Conservation (phyloP, 2,888 invertebrate species). For the Zhuqinia jingwanae region DNA sequence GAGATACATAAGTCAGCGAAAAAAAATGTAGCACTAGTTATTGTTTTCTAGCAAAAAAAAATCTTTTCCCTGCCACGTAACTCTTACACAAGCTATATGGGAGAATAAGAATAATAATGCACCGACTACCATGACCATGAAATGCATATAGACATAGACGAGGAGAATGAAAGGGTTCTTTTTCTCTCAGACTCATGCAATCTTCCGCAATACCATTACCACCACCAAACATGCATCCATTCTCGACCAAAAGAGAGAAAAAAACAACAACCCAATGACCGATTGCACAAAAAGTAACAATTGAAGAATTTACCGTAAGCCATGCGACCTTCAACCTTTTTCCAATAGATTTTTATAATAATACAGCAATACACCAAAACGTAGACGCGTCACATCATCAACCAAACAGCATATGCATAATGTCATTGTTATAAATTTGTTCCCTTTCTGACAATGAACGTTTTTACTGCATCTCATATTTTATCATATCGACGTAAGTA, state of each 20-base stretch:
- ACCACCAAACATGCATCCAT: too few species aligned
- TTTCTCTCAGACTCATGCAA: constrained; percentile 22
- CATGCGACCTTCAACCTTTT: constrained; percentile 47
- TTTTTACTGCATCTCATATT: constrained; percentile 52
- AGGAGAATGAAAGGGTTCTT: constrained; percentile 14
- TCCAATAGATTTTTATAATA: constrained; percentile 44
- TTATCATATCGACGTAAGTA: constrained; percentile 42
- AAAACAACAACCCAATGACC: constrained; percentile 39
- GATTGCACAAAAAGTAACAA: constrained; percentile 41
- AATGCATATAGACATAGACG: background rate
- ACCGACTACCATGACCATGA: constrained; percentile 42
- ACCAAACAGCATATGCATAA: constrained; percentile 27
- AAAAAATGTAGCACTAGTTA: constrained; percentile 22
- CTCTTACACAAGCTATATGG: constrained; percentile 15
- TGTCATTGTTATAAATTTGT: constrained; percentile 47
- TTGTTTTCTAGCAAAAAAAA: constrained; percentile 2
- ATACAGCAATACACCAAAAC: background rate
- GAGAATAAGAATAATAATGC: background rate
- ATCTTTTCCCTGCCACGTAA: too few species aligned
- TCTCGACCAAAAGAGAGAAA: too few species aligned
- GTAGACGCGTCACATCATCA: constrained; percentile 15
- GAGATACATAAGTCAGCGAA: background rate
- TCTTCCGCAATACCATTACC: constrained; percentile 30
- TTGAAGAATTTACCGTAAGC: constrained; percentile 37
- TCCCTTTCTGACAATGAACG: constrained; percentile 25